Conservation (phyloP, 2,113 vertebrate genomes). For the Boulengeromyrus knoepffleri region DNA sequence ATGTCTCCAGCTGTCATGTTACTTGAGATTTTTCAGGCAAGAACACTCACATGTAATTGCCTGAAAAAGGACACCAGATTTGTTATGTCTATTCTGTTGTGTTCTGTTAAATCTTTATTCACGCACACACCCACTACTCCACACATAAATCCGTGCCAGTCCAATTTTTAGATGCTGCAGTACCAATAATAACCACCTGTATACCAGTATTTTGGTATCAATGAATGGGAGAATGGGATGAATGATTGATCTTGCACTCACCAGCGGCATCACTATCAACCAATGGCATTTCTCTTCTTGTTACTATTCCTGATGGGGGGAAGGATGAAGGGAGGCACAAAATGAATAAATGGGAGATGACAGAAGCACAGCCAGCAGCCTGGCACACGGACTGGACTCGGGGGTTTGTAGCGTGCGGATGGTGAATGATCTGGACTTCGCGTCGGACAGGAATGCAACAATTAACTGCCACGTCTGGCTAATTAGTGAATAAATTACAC, state of each 20-base stretch:
- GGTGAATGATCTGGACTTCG: background rate
- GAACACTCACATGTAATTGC: background rate
- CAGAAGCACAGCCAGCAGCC: background rate
- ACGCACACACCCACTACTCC: background rate
- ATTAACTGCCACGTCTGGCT: background rate
- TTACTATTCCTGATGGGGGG: conserved; percentile 41
- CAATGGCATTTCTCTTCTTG: conserved; percentile 38
- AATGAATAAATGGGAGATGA: background rate
- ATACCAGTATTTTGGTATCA: no score
- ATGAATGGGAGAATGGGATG: no score
- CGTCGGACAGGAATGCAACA: background rate
- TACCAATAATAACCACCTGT: background rate
- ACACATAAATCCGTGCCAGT: conserved; percentile 12
- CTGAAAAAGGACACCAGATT: background rate
- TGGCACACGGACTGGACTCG: background rate
- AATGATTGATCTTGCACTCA: conserved; percentile 35
- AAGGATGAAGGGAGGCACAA: conserved; percentile 17
- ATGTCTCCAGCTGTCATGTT: background rate
- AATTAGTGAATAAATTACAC: background rate
- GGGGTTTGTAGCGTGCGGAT: background rate
- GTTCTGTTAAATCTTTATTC: background rate
- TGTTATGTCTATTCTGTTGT: background rate
- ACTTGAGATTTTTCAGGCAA: background rate
- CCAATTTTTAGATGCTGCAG: background rate
- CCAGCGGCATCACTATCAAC: conserved; percentile 44